Conservation (phyloP, 2,113 vertebrate genomes). For the Balaenoptera acutorostrata region DNA sequence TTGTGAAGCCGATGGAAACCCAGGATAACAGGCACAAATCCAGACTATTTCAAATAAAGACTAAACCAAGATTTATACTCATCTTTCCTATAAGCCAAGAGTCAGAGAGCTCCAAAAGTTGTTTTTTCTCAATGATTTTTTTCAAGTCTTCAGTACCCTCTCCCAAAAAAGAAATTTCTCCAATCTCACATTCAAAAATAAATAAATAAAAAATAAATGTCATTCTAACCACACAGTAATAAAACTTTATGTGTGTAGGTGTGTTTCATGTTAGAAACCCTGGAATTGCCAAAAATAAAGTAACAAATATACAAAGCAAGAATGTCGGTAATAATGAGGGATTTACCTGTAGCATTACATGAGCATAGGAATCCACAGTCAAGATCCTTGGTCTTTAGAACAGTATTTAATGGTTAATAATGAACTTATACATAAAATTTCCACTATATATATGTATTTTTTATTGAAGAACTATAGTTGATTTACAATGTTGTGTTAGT, state of each 20-base stretch:
- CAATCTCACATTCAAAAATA: neutral
- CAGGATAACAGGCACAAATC: neutral
- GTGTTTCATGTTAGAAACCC: neutral
- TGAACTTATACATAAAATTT: neutral
- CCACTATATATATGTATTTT: neutral
- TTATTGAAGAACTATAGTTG: neutral
- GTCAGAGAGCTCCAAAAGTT: neutral
- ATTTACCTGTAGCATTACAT: neutral
- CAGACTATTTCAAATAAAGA: neutral
- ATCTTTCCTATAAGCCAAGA: neutral
- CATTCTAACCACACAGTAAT: neutral
- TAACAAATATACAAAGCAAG: neutral
- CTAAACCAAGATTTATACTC: neutral
- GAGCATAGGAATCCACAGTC: neutral
- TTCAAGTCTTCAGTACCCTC: neutral
- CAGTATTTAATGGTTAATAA: neutral
- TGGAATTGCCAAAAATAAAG: neutral
- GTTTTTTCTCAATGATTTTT: neutral
- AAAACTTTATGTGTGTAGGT: neutral
- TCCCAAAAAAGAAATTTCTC: neutral
- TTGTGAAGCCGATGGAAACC: neutral
- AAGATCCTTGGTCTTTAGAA: neutral
- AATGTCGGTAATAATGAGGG: neutral
- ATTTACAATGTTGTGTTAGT: neutral
- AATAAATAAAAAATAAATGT: neutral